Percentiles rank a stretch among this genome's conserved stretches.
Conservation (phyloP, 2,113 vertebrate genomes). For the Nesogale talazaci region DNA sequence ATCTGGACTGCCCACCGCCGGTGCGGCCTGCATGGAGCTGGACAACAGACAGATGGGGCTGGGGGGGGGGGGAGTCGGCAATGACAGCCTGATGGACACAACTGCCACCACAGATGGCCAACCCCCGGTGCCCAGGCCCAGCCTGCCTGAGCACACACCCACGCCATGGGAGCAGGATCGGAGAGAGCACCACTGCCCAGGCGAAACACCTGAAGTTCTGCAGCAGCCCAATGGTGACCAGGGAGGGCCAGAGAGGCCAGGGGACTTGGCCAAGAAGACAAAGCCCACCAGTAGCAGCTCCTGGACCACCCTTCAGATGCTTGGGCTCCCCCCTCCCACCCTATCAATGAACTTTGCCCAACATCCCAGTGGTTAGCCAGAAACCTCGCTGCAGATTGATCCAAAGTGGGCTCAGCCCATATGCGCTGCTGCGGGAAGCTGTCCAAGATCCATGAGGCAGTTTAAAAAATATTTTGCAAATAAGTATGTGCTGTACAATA, state of each 20-base stretch:
- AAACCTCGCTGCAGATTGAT: neutral
- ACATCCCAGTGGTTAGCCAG: neutral
- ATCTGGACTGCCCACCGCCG: conserved; percentile 43
- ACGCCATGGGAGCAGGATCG: neutral
- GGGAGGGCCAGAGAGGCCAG: conserved; percentile 1
- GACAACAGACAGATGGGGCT: conserved; percentile 46
- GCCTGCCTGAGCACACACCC: neutral
- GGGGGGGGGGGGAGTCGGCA: neutral
- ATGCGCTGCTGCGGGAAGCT: neutral
- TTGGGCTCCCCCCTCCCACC: neutral
- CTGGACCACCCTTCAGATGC: neutral
- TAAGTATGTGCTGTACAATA: neutral
- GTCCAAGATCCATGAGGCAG: neutral
- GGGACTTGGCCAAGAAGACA: neutral
- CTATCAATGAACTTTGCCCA: neutral
- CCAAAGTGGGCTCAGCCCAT: neutral
- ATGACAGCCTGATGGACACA: conserved; percentile 34
- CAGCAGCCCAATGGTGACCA: neutral
- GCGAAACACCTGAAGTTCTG: neutral
- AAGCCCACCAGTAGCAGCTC: neutral
- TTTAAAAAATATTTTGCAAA: conserved; percentile 50
- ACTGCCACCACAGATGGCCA: conserved; percentile 53
- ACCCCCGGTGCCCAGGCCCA: neutral
- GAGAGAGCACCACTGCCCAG: neutral
- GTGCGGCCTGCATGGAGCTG: neutral